Base-by-base conservation (phyloP, 1,140 invertebrate species). In the Bombus cullumanus region DNA sequence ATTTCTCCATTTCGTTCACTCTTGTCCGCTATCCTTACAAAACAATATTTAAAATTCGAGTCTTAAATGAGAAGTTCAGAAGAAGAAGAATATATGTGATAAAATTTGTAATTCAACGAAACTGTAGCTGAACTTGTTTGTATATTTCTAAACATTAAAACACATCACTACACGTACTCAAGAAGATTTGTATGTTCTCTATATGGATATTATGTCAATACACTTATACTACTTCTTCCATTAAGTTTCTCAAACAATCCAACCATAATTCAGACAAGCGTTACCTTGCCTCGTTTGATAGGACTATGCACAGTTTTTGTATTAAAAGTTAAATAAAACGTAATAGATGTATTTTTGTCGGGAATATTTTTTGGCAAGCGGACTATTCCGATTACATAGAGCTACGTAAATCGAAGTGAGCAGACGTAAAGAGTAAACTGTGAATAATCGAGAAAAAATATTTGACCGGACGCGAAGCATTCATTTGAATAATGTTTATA, bases 381-480 rank as follows among this genome's bases (percentile, higher is more conserved):
- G 4, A 79, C 64, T 43, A 80, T 39, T 8, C 18, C 9, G 73
- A 13, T 78, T 78, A 64, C 39, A 43, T 9, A 15, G 34, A 41
- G n/a, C 2, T 6, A 31, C 1, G 18, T 3, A 74, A 62, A 2
- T n/a, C 71, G 25, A 66, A 47, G 15, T 31, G n/a, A 66, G 0
- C 31, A 43, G 15, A 47, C 18, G n/a, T 2, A 28, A 34, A 43
- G 68, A 25, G 34, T 13, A 76, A 84, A 47, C 76, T 53, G 47
- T 28, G 73, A 71, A 72, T 84, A 84, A 71, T 79, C 47, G 47
- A n/a, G 64, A 3, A 79, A 71, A 47, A 79, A 84, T 39, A 84
- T 84, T 79, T 41, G n/a, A 71, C 37, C 22, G 25, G 25, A 18
- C 66, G 43, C 25, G 34, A 34, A 47, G 10, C 41, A 43, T 68